These are phyloP conservation scores for Drosophila arawakana DNA, from an alignment of 1,140 invertebrate genomes.

Conservation along the genomic window DNA sequence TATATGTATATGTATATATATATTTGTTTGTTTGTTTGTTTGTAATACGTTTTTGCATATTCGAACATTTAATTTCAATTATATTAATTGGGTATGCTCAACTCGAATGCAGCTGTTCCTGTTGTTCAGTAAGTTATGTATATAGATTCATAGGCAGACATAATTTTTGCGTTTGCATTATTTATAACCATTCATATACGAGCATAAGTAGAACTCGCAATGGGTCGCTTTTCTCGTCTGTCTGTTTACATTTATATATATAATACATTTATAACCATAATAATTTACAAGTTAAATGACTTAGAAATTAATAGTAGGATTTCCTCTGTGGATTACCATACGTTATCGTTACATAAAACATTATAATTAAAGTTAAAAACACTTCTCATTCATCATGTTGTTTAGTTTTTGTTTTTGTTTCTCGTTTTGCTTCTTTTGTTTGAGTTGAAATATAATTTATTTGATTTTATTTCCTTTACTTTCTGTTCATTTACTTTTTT, in stretches of 20 bases:
- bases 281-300: slow-evolving; percentile 83
- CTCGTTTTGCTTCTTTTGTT: slow-evolving; percentile 19
- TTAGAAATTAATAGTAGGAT: slow-evolving; percentile 82
- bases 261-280: slow-evolving; percentile 81
- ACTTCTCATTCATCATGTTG: slow-evolving; percentile 33
- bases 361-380: slow-evolving; percentile 82
- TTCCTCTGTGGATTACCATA: slow-evolving; percentile 73
- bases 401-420: slow-evolving; percentile 4
- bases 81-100: slow-evolving; percentile 56
- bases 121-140: slow-evolving; percentile 47
- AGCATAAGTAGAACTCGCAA: slow-evolving; percentile 11
- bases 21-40: slow-evolving; percentile 48
- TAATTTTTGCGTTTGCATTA: slow-evolving; percentile 49
- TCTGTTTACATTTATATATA: slow-evolving; percentile 61
- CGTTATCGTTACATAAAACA: slow-evolving; percentile 78
- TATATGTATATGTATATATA: slow-evolving; percentile 54
- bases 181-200: slow-evolving; percentile 56
- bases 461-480: slow-evolving; percentile 36
- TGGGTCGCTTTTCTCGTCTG: slow-evolving; percentile 4
- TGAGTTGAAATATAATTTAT: slow-evolving; percentile 20
- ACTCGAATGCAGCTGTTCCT: slow-evolving; percentile 61
- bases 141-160: slow-evolving; percentile 64
- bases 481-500: neutral
- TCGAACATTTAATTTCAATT: slow-evolving; percentile 57
- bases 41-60: slow-evolving; percentile 66